Conservation (phyloP, 2,113 vertebrate genomes). For the Oncorhynchus keta region DNA sequence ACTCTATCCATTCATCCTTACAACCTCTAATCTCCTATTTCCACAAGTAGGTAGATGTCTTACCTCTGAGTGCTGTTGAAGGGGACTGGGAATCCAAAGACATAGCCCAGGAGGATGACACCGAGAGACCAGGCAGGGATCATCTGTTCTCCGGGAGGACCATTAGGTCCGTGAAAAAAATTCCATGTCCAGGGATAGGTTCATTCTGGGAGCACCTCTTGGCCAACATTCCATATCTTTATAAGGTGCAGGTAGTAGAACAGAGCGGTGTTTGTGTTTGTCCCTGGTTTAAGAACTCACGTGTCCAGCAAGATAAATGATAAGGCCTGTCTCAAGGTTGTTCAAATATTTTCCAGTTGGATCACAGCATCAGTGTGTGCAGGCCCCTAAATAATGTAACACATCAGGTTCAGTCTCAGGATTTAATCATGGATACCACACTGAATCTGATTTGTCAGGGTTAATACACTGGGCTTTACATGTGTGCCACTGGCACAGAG, state of each 20-base stretch:
- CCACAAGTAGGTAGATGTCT: background rate
- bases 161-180: background rate
- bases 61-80: constrained; percentile 2
- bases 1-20: background rate
- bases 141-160: constrained; percentile 1
- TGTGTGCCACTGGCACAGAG: background rate
- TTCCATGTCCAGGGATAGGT: background rate
- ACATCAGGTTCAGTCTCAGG: background rate
- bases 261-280: background rate
- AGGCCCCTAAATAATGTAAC: background rate
- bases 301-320: background rate
- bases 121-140: constrained; percentile 17
- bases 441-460: background rate
- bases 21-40: background rate
- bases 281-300: constrained; percentile 7
- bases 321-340: background rate
- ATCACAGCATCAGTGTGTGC: background rate
- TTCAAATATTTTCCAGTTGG: constrained; percentile 38
- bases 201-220: background rate
- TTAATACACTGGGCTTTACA: background rate
- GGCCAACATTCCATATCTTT: background rate
- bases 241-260: background rate
- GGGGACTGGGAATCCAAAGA: constrained; percentile 12
- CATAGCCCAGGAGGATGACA: constrained; percentile 22
- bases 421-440: background rate